Base-by-base conservation (phyloP, 2,797 vertebrate species). In the Octomys mimax region DNA sequence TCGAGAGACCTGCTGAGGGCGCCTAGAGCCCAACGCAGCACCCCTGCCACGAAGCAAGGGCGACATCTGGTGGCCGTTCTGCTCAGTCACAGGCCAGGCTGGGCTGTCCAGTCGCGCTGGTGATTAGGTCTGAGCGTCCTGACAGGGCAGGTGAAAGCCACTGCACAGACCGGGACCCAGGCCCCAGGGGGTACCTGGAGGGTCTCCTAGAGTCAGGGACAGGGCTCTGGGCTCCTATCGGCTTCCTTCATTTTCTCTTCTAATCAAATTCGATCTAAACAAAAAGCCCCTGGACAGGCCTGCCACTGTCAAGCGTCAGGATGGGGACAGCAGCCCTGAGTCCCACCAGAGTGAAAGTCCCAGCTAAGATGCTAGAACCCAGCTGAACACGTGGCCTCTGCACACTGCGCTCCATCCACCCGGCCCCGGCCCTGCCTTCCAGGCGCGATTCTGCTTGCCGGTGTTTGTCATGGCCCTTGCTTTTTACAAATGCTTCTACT, bases 51-150 rank as follows among this genome's bases (percentile, higher is more conserved):
- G 90, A 70, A n/a, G 66, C 90, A 83, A 94, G 82, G 79, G 91
- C 66, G 98, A 85, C 98, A 96, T 33, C 98, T 98, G 83, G 96
- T 89, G 97, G 97, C 36, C 9, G 36, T 33, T 6, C 1, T 49
- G 84, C 68, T 80, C 24, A 46, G 5, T 77, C 33, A n/a, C n/a
- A 1, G 42, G 46, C 79, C 62, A 52, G 62, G 59, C 78, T 66
- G 57, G 62, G 59, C 49, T 14, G 4, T 2, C 0, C 5, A 49
- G 16, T 12, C 31, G 52, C 1, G 2, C 2, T 42, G 46, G 1
- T 11, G 57, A 68, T 46, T 9, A 31, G 21, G 36, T 10, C 77
- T 21, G 61, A 61, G 14, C 19, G 3, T 0, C 10, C 24, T 46
- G 3, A 2, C 8, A 9, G 13, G 24, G n/a, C 19, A 8, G 22